Percentiles rank a stretch among this genome's conserved stretches.
phyloP scores from a whole-genome alignment of 2,113 vertebrate species.

The Chlorodrepanis virens region DNA sequence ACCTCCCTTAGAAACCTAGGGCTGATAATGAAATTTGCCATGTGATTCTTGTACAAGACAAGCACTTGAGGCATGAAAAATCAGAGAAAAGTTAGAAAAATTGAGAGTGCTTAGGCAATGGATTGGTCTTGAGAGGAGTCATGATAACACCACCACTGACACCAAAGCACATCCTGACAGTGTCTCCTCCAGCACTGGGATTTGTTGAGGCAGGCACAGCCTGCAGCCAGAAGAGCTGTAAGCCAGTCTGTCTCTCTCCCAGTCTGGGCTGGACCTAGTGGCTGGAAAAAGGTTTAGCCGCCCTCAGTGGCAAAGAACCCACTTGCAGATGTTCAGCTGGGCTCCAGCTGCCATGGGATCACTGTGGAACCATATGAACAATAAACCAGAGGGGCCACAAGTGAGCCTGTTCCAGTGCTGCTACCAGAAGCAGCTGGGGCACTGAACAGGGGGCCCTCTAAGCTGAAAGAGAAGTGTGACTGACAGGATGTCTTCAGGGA shows the following conservation, averaged over 20 bases:
- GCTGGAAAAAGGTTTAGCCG: background rate
- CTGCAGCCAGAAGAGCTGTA: background rate
- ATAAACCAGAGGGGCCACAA: background rate
- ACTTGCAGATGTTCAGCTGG: background rate
- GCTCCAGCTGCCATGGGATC: background rate
- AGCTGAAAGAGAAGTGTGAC: background rate
- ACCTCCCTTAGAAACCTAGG: background rate
- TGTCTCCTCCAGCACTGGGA: background rate
- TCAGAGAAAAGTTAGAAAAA: background rate
- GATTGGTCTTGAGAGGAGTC: background rate
- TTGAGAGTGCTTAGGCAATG: background rate
- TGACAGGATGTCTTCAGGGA: background rate
- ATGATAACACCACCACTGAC: rapidly evolving
- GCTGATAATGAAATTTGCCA: background rate
- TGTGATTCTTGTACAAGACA: background rate
- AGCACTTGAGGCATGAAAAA: background rate
- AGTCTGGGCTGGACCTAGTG: background rate
- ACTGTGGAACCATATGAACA: background rate
- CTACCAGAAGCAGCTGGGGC: background rate
- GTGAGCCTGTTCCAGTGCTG: background rate
- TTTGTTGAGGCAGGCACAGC: background rate
- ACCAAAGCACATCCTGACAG: rapidly evolving
- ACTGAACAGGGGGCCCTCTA: background rate
- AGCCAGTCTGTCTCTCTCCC: background rate
- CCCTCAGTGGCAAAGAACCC: background rate